These are phyloP conservation scores for Spodoptera picta DNA, from an alignment of 2,888 invertebrate genomes.

Conservation along the genomic window DNA sequence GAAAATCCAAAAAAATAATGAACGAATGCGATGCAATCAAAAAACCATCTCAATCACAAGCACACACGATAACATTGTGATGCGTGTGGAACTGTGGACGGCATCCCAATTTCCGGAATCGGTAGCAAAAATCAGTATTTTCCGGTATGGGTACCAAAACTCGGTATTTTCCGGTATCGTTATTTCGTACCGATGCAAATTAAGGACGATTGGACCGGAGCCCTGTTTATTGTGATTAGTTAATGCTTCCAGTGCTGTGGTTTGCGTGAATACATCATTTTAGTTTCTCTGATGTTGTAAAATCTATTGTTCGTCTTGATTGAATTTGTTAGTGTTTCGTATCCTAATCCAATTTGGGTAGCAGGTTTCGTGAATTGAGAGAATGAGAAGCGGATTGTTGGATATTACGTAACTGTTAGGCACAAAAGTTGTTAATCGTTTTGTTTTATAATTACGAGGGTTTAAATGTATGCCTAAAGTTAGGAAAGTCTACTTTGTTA, in stretches of 20 bases:
- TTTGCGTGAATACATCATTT: conserved; percentile 43
- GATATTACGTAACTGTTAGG: conserved; percentile 10
- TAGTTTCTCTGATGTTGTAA: conserved; percentile 29
- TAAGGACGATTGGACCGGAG: conserved; percentile 49
- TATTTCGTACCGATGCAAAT: conserved; percentile 56
- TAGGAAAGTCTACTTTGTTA: neutral
- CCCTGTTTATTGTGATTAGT: conserved; percentile 61
- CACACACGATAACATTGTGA: conserved; percentile 30
- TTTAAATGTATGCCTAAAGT: no score
- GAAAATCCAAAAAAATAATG: conserved; percentile 13
- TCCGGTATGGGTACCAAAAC: conserved; percentile 40
- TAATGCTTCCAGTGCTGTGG: conserved; percentile 44
- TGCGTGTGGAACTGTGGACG: conserved; percentile 2
- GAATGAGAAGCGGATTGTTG: conserved; percentile 14
- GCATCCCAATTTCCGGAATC: conserved; percentile 37
- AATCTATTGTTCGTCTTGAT: conserved; percentile 61
- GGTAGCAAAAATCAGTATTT: conserved; percentile 29
- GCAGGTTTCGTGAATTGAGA: conserved; percentile 50
- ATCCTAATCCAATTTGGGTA: conserved; percentile 39
- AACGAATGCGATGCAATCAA: conserved; percentile 10
- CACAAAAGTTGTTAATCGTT: conserved; percentile 10
- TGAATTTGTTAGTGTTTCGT: conserved; percentile 55
- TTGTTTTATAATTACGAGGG: no score
- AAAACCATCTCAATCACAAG: conserved; percentile 33
- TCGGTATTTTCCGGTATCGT: conserved; percentile 43